Percentiles rank a stretch among this genome's conserved stretches.
Conservation (phyloP, 1,140 invertebrate species). For the Branchinecta lynchi region DNA sequence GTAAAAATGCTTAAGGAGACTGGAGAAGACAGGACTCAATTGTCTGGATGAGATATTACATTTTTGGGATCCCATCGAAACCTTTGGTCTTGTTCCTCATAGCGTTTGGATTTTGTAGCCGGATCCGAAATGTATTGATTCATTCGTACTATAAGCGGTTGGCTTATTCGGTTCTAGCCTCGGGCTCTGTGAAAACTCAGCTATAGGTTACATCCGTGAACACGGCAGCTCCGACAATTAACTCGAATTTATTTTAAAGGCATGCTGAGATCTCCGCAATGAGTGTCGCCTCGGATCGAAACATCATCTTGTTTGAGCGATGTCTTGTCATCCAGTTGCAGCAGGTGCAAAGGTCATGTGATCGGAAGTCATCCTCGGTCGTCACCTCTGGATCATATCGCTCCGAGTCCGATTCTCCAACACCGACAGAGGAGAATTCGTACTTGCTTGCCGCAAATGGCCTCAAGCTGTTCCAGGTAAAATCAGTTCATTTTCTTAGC, state of each 20-base stretch:
- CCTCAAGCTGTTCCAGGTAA: constrained; percentile 1
- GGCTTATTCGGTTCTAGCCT: too few species aligned
- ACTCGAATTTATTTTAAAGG: not conserved
- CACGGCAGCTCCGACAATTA: too few species aligned
- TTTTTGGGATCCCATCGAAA: too few species aligned
- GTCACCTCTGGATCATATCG: not conserved
- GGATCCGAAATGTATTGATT: too few species aligned
- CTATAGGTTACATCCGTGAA: too few species aligned
- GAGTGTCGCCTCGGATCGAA: not conserved
- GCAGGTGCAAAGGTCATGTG: not conserved
- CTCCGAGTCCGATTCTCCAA: not conserved
- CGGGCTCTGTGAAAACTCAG: too few species aligned
- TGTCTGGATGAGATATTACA: too few species aligned
- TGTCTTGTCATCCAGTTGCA: constrained; percentile 1
- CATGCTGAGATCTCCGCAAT: not conserved
- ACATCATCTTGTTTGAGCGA: constrained; percentile 7
- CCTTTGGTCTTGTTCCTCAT: too few species aligned
- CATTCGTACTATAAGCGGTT: too few species aligned
- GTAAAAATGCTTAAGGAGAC: too few species aligned
- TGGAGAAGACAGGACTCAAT: too few species aligned
- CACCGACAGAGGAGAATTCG: not conserved
- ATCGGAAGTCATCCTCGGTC: not conserved
- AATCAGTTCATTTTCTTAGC: not conserved
- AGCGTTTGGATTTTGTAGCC: too few species aligned
- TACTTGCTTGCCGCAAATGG: not conserved